phyloP scores from a whole-genome alignment of 2,797 vertebrate genomes.

The Pantherophis vulpinus region DNA sequence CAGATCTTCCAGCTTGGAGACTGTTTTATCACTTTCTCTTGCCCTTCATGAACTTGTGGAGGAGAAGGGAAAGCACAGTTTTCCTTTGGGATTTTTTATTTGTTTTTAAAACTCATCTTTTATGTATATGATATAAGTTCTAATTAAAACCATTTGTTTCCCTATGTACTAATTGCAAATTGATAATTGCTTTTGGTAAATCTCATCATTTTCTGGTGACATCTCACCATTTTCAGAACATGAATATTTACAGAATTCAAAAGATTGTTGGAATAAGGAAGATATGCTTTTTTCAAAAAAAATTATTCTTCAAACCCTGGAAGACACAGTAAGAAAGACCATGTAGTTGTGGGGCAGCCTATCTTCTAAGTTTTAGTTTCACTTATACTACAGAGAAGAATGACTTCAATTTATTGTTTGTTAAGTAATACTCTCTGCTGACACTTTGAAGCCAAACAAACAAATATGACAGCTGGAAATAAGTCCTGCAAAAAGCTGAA shows the following conservation, averaged over 20 bases:
- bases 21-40: fast-evolving
- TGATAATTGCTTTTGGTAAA: not conserved
- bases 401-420: not conserved
- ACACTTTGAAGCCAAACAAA: not conserved
- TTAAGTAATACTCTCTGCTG: not conserved
- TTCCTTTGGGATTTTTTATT: not conserved
- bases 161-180: not conserved
- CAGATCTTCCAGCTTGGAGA: fast-evolving
- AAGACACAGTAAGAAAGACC: not conserved
- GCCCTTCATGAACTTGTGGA: constrained; percentile 51
- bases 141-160: not conserved
- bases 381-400: not conserved
- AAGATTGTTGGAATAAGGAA: not conserved
- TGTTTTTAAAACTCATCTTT: not conserved
- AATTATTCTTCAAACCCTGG: not conserved
- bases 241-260: not conserved
- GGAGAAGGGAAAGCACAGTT: not conserved
- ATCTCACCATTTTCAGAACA: not conserved
- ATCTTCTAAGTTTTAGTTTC: not conserved
- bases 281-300: not conserved
- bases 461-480: not conserved
- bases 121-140: not conserved
- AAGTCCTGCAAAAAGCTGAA: not conserved
- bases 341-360: not conserved
- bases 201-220: not conserved